A percentile compares a stretch with the other conserved stretches of the same genome.
phyloP scores from a whole-genome alignment of 2,113 vertebrate genomes.

The Heptranchias perlo region DNA sequence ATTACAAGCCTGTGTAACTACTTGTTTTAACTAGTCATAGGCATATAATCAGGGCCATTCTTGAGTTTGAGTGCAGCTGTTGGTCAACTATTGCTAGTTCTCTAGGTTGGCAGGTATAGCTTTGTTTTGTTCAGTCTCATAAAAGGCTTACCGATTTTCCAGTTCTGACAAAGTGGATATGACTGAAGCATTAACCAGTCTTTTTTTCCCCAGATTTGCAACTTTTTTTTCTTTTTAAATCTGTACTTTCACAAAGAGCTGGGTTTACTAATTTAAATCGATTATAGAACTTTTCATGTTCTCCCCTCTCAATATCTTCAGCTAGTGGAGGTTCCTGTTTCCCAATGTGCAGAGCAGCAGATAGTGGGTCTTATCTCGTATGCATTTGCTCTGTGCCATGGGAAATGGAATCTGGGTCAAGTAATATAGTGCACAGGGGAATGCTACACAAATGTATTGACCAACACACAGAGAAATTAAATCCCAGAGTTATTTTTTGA shows the following conservation, averaged over 20 bases:
- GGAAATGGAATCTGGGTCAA: not conserved
- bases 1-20: too few relatives aligned
- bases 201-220: not conserved
- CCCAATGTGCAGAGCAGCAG: not conserved
- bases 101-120: too few relatives aligned
- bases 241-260: not conserved
- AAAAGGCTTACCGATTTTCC: too few relatives aligned
- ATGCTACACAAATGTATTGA: not conserved
- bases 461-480: not conserved
- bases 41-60: not conserved
- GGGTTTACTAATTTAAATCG: not conserved
- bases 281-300: not conserved
- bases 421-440: not conserved
- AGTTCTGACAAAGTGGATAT: not conserved
- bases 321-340: not conserved
- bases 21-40: not conserved
- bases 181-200: not conserved
- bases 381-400: not conserved
- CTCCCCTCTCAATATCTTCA: not conserved
- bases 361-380: not conserved
- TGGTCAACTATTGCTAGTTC: not conserved
- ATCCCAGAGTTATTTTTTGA: not conserved
- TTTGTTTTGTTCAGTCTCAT: too few relatives aligned
- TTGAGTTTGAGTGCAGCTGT: not conserved
- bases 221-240: not conserved